Evolutionary conservation across 2,888 invertebrate genomes (phyloP), one percentile per base, ranked within the genome.

Genomic region (Harpalus rubripes): DNA sequence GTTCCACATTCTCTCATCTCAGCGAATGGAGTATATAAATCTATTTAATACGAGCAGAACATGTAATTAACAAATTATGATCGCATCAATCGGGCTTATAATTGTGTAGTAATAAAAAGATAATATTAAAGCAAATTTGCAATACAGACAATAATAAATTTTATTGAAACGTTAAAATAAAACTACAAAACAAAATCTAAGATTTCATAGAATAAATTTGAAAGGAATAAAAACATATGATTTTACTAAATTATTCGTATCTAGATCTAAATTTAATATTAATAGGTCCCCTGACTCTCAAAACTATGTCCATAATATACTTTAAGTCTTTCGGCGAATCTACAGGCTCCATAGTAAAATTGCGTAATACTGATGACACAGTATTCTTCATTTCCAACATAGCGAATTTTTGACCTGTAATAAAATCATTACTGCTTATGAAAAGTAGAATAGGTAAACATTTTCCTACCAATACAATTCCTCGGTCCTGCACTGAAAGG

Each of bases 401-500:
- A 0, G 95, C 95, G 88, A 94, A 95, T 86, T 93, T 93, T 89
- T 95, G 93, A 15, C 95, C 95, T 94, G 90, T 2, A 61, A 76
- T 16, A 18, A 12, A 59, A 52, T 8, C 7, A 12, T 52, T 52
- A 52, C 2, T 10, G 2, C 44, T 12, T 3, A 6, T 52, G 12
- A 52, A 5, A 52, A 5, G 10, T 52, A 52, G 59, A n/a, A 8
- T 59, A 18, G 15, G 59, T 4, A 32, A 32, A 32, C 3, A 32
- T 5, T 32, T 7, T 59, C 18, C 6, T 91, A 94, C 94, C 95
- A 86, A 95, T 95, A 87, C 95, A 95, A 89, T 95, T 95, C 26
- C 95, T 92, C 0, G 94, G 93, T 1, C 95, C 95, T 0, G 94
- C 95, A 88, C 95, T 95, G 86, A 95, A 95, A 0, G 95, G 95